Percentiles rank a stretch among this genome's conserved stretches.
phyloP scores from a whole-genome alignment of 2,888 invertebrate species.

The Drosophila siamana region DNA sequence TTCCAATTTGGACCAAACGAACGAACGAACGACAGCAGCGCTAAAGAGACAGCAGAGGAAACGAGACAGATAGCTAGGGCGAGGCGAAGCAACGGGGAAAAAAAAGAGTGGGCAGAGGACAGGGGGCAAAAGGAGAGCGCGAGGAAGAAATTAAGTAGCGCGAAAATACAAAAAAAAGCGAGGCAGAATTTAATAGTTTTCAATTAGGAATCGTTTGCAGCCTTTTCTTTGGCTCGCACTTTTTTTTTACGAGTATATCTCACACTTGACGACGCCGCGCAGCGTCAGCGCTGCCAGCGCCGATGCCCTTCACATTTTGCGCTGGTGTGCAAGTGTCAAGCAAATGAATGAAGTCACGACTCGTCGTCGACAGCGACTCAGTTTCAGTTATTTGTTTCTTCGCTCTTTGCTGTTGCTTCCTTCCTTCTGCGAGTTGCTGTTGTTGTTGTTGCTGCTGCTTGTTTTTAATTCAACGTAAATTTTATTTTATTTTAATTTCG shows the following conservation, averaged over 20 bases:
- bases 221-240: conserved; percentile 65
- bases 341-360: conserved; percentile 85
- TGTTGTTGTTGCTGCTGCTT: conserved; percentile 45
- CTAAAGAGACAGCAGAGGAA: conserved; percentile 10
- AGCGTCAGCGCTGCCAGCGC: conserved; percentile 13
- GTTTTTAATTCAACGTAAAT: conserved; percentile 81
- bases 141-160: conserved; percentile 66
- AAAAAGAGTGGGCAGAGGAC: conserved; percentile 17
- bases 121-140: conserved; percentile 24
- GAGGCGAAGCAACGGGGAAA: background rate
- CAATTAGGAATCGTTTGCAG: conserved; percentile 85
- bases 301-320: conserved; percentile 36
- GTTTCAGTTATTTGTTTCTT: conserved; percentile 53
- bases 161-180: conserved; percentile 16
- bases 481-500: conserved; percentile 81
- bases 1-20: conserved; percentile 78
- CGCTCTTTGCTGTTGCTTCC: conserved; percentile 12
- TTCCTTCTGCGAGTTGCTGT: conserved; percentile 11
- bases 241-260: conserved; percentile 41
- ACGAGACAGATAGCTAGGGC: conserved; percentile 11
- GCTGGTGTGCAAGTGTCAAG: conserved; percentile 76
- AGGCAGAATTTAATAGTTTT: conserved; percentile 84
- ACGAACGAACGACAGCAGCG: conserved; percentile 49
- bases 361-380: conserved; percentile 56
- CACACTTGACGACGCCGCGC: conserved; percentile 59